phyloP scores from a whole-genome alignment of 2,888 invertebrate species.

The Lucinisca nassula region DNA sequence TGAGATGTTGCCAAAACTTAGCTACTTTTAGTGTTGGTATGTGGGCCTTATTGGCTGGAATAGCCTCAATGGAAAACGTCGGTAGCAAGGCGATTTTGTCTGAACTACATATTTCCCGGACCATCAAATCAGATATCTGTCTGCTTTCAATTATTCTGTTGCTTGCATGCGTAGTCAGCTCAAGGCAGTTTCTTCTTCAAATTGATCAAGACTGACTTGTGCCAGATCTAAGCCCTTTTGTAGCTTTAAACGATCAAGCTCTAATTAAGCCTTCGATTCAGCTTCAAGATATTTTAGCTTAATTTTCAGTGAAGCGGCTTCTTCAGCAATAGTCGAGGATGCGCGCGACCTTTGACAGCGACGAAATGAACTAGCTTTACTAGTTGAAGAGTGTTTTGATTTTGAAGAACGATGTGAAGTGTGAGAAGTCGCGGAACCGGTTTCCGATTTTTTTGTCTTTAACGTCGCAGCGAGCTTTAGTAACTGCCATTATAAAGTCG shows the following conservation, averaged over 20 bases:
- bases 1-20: neutral
- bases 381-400: neutral
- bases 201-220: neutral
- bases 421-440: neutral
- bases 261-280: neutral
- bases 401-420: neutral
- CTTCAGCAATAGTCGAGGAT: neutral
- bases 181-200: neutral
- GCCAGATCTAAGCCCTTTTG: neutral
- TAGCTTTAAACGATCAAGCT: neutral
- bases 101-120: neutral
- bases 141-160: neutral
- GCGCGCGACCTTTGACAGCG: too few relatives aligned
- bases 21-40: neutral
- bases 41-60: neutral
- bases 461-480: neutral
- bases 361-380: too few relatives aligned
- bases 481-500: neutral
- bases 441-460: neutral
- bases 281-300: constrained; percentile 9
- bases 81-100: neutral
- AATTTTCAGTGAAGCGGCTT: neutral
- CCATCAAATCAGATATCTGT: neutral
- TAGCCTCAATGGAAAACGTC: neutral
- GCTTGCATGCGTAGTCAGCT: neutral